phyloP scores from a whole-genome alignment of 2,797 vertebrate genomes.

The Orestias chungarensis region DNA sequence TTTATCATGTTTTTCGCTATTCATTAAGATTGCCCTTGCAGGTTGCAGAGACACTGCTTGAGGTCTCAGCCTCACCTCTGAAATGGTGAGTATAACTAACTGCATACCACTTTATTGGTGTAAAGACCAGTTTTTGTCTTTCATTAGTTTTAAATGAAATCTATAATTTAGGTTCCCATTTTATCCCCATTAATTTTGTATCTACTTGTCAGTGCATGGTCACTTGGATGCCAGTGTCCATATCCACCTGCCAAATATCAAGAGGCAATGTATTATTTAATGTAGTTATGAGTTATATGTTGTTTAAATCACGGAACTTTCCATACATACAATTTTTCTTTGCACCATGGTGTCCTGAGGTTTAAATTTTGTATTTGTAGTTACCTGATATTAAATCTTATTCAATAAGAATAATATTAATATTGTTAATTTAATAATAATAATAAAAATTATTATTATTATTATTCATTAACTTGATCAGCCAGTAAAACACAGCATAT shows the following conservation, averaged over 20 bases:
- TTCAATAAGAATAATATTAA: neutral
- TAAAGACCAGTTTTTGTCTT: constrained; percentile 29
- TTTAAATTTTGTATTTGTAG: neutral
- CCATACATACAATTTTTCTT: neutral
- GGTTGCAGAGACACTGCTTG: constrained; percentile 75
- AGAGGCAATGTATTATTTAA: neutral
- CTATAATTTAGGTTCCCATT: neutral
- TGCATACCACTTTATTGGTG: constrained; percentile 47
- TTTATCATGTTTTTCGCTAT: constrained; percentile 83
- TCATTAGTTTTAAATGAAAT: constrained; percentile 2
- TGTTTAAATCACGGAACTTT: neutral
- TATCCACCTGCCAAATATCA: too few relatives aligned
- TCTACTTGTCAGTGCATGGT: neutral
- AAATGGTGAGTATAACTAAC: constrained; percentile 45
- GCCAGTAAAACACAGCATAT: neutral
- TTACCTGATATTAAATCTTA: neutral
- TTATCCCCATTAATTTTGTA: neutral
- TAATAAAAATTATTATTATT: neutral
- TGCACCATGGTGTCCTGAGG: neutral
- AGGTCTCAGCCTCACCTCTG: constrained; percentile 68
- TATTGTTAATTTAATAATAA: neutral
- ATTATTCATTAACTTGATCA: neutral
- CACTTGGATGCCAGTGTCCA: neutral
- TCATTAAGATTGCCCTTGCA: constrained; percentile 84
- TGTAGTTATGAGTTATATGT: neutral